Evolutionary conservation across 2,113 vertebrate genomes (phyloP).

Genomic region (Euleptes europaea): DNA sequence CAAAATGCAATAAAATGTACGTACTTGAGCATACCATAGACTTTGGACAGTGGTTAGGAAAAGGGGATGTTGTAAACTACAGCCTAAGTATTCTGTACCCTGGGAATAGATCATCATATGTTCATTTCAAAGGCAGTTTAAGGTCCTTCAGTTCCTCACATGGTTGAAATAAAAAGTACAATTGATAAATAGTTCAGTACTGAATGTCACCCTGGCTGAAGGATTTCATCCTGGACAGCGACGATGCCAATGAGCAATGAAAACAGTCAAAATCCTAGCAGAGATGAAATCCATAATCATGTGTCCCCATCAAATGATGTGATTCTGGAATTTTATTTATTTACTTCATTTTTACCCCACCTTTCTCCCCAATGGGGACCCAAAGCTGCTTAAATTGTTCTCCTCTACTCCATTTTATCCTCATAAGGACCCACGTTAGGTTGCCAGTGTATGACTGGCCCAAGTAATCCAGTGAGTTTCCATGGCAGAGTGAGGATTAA

Average conservation of each 20-base stretch:
- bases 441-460: too few relatives aligned
- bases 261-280: neutral
- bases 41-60: neutral
- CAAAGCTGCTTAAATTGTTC: too few relatives aligned
- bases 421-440: too few relatives aligned
- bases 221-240: slow-evolving; percentile 9
- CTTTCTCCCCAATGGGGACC: too few relatives aligned
- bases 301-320: neutral
- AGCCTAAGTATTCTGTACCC: accelerated
- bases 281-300: neutral
- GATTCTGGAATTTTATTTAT: too few relatives aligned
- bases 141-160: neutral
- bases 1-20: slow-evolving; percentile 25
- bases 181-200: neutral
- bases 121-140: slow-evolving; percentile 16
- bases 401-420: too few relatives aligned
- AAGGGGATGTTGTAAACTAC: slow-evolving; percentile 38
- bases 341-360: too few relatives aligned
- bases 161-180: neutral
- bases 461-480: too few relatives aligned
- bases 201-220: neutral
- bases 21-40: slow-evolving; percentile 27
- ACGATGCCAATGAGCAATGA: neutral
- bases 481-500: too few relatives aligned
- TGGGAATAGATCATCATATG: neutral